These are phyloP conservation scores for Miichthys miiuy DNA, from an alignment of 2,797 vertebrate species.

Conservation along the genomic window DNA sequence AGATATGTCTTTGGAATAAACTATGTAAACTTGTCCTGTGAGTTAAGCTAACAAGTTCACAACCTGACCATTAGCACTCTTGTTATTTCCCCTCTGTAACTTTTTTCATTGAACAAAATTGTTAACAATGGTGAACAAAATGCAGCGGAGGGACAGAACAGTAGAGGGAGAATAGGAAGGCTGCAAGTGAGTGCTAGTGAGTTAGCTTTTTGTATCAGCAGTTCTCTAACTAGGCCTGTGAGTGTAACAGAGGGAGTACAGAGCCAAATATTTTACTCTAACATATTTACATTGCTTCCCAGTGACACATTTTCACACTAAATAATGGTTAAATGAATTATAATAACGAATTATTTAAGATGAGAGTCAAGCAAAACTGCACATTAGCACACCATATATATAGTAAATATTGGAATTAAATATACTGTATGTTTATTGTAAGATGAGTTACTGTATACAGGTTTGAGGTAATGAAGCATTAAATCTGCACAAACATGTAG, in stretches of 20 bases:
- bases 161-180: not conserved
- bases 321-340: constrained; percentile 11
- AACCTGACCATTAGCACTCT: not conserved
- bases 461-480: constrained; percentile 55
- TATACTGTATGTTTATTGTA: constrained; percentile 21
- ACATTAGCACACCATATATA: not conserved
- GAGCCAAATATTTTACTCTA: not conserved
- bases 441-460: constrained; percentile 40
- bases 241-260: too few relatives aligned
- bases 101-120: too few relatives aligned
- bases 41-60: not conserved
- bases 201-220: not conserved
- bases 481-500: constrained; percentile 55
- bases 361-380: constrained; percentile 18
- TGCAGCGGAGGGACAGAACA: too few relatives aligned
- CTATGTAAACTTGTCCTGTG: not conserved
- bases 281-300: not conserved
- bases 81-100: not conserved
- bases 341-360: constrained; percentile 7
- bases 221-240: not conserved
- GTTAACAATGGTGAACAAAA: not conserved
- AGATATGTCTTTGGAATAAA: not conserved
- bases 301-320: constrained; percentile 1
- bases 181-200: not conserved
- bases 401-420: constrained; percentile 7